These are phyloP conservation scores for Amaurobius ferox DNA, from an alignment of 2,888 invertebrate species.

Conservation along the genomic window DNA sequence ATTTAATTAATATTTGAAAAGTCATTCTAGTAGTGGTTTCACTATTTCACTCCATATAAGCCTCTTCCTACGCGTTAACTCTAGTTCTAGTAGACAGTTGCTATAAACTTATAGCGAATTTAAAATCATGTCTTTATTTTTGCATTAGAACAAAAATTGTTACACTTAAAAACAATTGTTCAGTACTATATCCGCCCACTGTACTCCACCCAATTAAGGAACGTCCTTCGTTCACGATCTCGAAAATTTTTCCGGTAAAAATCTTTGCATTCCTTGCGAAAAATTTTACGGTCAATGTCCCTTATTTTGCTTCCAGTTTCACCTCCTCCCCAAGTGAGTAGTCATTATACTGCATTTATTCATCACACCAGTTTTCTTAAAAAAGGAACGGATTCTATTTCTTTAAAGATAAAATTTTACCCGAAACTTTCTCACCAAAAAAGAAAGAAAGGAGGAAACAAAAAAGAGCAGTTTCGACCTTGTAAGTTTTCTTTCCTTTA, in stretches of 20 bases:
- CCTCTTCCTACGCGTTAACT: no score
- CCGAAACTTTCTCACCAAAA: background rate
- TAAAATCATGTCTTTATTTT: no score
- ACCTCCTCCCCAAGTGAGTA: background rate
- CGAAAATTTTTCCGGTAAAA: background rate
- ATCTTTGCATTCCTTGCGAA: background rate
- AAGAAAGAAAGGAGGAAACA: background rate
- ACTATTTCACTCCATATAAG: no score
- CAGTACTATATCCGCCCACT: background rate
- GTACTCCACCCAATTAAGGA: background rate
- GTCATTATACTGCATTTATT: conserved; percentile 6
- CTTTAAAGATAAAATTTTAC: background rate
- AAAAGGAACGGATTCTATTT: no score
- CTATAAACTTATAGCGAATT: no score
- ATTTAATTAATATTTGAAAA: no score
- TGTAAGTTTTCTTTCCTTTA: background rate
- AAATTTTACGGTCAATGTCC: no score
- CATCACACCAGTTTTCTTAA: background rate
- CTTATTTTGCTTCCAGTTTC: no score
- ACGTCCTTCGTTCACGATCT: background rate
- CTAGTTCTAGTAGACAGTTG: no score
- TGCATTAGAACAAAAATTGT: no score
- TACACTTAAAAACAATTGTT: background rate
- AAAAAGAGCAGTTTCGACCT: background rate
- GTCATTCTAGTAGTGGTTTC: no score